A percentile compares a stretch with the other conserved stretches of the same genome.
phyloP scores from a whole-genome alignment of 2,888 invertebrate species.

The Theretra japonica region DNA sequence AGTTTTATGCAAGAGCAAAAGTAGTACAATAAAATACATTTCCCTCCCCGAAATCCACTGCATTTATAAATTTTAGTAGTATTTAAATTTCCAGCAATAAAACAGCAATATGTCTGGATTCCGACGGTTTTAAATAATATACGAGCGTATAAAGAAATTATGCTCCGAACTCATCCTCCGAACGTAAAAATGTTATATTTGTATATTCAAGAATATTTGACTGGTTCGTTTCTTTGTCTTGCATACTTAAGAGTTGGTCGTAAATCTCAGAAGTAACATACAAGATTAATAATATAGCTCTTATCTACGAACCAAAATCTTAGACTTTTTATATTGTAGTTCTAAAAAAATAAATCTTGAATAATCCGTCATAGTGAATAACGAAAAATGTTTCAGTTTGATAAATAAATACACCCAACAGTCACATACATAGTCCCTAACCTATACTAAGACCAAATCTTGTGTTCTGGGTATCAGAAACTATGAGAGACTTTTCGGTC shows the following conservation, averaged over 20 bases:
- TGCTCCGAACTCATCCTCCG: not conserved
- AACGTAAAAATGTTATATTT: conserved; percentile 11
- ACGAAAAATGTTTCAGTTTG: too few relatives aligned
- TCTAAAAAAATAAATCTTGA: too few relatives aligned
- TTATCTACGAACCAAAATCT: too few relatives aligned
- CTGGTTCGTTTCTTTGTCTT: not conserved
- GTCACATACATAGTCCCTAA: too few relatives aligned
- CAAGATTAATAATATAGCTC: not conserved
- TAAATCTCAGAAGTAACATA: not conserved
- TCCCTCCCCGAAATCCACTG: not conserved
- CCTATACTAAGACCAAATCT: too few relatives aligned
- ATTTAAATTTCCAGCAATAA: conserved; percentile 6
- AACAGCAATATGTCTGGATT: not conserved
- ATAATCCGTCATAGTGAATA: too few relatives aligned
- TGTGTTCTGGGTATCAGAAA: too few relatives aligned
- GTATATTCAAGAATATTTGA: conserved; percentile 8
- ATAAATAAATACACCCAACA: too few relatives aligned
- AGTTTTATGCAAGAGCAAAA: not conserved
- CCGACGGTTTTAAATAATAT: conserved; percentile 22
- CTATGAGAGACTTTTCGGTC: too few relatives aligned
- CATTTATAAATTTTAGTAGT: conserved; percentile 11
- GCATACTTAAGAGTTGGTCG: not conserved
- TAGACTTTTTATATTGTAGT: too few relatives aligned
- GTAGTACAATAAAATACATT: not conserved
- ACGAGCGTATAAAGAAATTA: conserved; percentile 6